A percentile compares a stretch with the other conserved stretches of the same genome.
Conservation (phyloP, 2,797 vertebrate genomes). For the Cyclopterus lumpus region DNA sequence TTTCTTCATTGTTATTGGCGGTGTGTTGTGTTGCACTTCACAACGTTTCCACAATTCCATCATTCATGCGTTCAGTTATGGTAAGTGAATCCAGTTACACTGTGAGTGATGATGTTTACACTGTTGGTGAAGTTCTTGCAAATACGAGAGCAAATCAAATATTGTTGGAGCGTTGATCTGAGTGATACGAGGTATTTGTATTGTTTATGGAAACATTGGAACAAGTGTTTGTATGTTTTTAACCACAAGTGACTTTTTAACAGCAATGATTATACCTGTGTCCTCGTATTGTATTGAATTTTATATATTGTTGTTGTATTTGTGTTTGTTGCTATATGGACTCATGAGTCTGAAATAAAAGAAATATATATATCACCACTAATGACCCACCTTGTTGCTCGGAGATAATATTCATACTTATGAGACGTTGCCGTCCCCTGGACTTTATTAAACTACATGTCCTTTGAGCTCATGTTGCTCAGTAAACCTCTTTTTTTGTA, state of each 20-base stretch:
- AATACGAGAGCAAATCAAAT: background rate
- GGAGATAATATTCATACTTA: background rate
- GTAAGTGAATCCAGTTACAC: background rate
- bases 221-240: too few relatives aligned
- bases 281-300: too few relatives aligned
- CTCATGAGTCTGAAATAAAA: too few relatives aligned
- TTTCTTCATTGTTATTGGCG: background rate
- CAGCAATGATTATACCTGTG: too few relatives aligned
- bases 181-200: too few relatives aligned
- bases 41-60: background rate
- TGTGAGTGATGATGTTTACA: background rate
- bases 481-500: background rate
- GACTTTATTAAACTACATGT: background rate
- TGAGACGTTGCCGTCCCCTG: background rate
- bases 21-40: background rate
- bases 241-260: too few relatives aligned
- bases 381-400: background rate
- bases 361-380: background rate
- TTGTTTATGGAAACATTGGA: too few relatives aligned
- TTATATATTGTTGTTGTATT: too few relatives aligned
- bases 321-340: too few relatives aligned
- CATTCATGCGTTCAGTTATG: background rate
- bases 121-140: background rate
- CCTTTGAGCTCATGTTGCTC: background rate
- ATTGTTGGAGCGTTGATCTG: background rate